Conservation (phyloP, 2,797 vertebrate genomes). For the Acipenser ruthenus region DNA sequence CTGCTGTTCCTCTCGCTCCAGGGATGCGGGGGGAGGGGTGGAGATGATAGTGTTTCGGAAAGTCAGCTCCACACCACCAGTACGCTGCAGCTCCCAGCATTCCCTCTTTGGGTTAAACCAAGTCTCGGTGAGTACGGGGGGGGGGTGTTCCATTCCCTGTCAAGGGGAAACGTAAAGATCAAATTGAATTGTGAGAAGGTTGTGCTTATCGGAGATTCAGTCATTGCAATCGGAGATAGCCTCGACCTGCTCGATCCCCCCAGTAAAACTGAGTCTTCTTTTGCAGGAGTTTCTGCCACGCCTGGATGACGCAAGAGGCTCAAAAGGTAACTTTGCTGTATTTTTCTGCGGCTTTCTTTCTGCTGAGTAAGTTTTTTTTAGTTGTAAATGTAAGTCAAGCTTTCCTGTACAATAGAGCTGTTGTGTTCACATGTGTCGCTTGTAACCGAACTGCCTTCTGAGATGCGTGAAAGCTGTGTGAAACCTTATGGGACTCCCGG, state of each 20-base stretch:
- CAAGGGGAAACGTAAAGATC: not conserved
- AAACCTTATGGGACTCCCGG: too few species aligned
- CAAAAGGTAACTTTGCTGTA: slow-evolving; percentile 54
- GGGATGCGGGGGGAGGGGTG: slow-evolving; percentile 73
- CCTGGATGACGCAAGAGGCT: slow-evolving; percentile 65
- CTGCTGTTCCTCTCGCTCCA: slow-evolving; percentile 23
- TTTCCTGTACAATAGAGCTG: too few species aligned
- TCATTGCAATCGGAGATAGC: not conserved
- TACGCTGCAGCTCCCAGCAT: slow-evolving; percentile 86
- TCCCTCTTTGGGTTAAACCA: slow-evolving; percentile 84
- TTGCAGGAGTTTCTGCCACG: slow-evolving; percentile 76
- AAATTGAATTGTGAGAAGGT: not conserved
- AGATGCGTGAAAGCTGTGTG: too few species aligned
- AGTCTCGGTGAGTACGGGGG: slow-evolving; percentile 67
- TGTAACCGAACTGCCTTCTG: too few species aligned
- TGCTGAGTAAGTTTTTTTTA: too few species aligned
- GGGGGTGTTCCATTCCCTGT: not conserved
- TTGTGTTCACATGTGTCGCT: too few species aligned
- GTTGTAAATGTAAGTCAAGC: too few species aligned
- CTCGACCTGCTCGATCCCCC: not conserved
- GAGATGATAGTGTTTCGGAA: slow-evolving; percentile 89
- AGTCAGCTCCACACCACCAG: slow-evolving; percentile 81
- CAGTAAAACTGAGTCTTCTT: slow-evolving; percentile 5
- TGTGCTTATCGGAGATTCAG: not conserved
- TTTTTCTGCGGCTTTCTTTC: not conserved